Evolutionary conservation across 2,113 vertebrate species (phyloP), one percentile per base, ranked within the genome.

Genomic region (Caranx ignobilis): DNA sequence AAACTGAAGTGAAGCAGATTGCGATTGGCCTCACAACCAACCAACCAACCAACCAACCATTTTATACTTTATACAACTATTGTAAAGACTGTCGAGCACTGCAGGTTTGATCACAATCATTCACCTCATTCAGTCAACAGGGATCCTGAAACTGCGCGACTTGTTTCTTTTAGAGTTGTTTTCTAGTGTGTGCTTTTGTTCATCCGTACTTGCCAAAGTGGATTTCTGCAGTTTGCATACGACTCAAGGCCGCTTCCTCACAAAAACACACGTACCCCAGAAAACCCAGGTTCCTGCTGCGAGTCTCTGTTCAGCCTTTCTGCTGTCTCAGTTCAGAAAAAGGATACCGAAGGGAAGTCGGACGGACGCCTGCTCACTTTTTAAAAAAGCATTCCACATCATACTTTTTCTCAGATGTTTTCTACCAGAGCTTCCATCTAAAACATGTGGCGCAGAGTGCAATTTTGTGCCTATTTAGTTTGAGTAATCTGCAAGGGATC

Each of bases 391-490:
- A 69, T 75, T 83, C 84, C 68, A 72, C 71, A 1, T 75, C 4
- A 16, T 56, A 64, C 67, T 52, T 77, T 65, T 34, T 39, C 55
- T 77, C 62, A 62, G 71, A 82, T 73, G 56, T 76, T 74, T 57
- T 85, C 71, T 85, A 65, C 52, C 76, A 67, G 85, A 32, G 48
- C 76, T 70, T 71, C 81, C 56, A 76, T 87, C 59, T 60, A 45
- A 79, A 88, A 83, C 88, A 89, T 81, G 81, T 86, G 87, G 87
- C 67, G 81, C 11, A 26, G 21, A 72, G 81, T 39, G 62, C 55
- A 88, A 85, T 90, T 90, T 83, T 85, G 85, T 79, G 87, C 83
- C 70, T 57, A 81, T 88, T 85, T 82, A 85, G 78, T 81, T 84
- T 73, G 69, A 78, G 47, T 78, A 84, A 87, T 91, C 82, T 82